Base-by-base conservation (phyloP, 1,140 invertebrate genomes). In the Periplaneta americana region DNA sequence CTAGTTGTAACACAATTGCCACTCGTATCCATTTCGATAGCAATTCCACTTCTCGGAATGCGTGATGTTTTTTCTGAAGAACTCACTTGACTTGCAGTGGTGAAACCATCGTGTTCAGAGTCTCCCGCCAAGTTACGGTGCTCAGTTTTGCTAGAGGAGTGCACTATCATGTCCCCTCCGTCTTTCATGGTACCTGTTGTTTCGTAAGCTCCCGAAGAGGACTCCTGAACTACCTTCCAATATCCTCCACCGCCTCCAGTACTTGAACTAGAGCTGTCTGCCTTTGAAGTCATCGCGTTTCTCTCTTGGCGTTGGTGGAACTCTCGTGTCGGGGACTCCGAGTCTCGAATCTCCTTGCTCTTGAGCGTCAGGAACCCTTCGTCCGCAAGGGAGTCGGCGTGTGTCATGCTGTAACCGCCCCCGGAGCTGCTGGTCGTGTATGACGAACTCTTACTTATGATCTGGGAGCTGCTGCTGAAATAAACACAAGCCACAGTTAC, bases 341-440 rank as follows among this genome's bases (percentile, higher is more conserved):
- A 94, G 85, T 95, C 94, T 74, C 93, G 89, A 31, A 94, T 92
- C 88, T 95, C 94, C 88, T 95, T 94, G 76, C 91, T 91, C 89
- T 95, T 95, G 86, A 95, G 90, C 76, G 92, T 93, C 85, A 93
- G 89, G 87, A 94, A 95, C 84, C 91, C 93, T 86, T 94, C 93
- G 88, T 94, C 93, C 32, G 91, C 89, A 84, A 95, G 89, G 3
- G 92, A 93, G 85, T 94, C 92, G 33, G 92, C 91, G 85, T 92
- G 93, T 34, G 80, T 80, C 15, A 74, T 48, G 57, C 10, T 31
- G 39, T 28, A 76, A 1, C 32, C 34, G 13, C 32, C 75, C 10
- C 34, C 32, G 32, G 33, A 76, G 22, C 76, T 74, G 57, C 87
- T 87, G 86, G 87, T 88, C 28, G 84, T 85, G 28, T 66, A 66